Conservation (phyloP, 2,888 invertebrate genomes). For the Notodromas monacha region DNA sequence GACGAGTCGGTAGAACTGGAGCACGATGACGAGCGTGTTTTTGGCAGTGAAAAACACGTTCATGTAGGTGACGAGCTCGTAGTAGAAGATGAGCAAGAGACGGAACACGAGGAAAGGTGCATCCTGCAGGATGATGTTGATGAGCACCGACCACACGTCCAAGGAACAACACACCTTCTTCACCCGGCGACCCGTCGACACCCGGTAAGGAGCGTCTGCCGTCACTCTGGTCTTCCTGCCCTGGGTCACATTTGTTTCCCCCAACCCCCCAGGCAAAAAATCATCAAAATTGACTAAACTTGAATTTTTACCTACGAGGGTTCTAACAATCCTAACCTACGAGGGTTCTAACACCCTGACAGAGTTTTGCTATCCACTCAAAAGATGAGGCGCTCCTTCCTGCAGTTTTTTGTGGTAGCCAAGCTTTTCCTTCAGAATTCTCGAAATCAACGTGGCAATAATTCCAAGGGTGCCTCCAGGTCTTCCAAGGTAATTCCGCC, state of each 20-base stretch:
- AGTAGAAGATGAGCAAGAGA: constrained; percentile 50
- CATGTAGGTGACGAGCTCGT: constrained; percentile 65
- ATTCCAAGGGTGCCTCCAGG: too few relatives aligned
- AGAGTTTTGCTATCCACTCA: too few relatives aligned
- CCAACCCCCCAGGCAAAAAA: neutral
- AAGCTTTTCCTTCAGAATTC: too few relatives aligned
- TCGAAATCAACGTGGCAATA: too few relatives aligned
- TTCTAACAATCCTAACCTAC: too few relatives aligned
- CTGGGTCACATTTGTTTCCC: too few relatives aligned
- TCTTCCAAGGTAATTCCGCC: too few relatives aligned
- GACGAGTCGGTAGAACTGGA: constrained; percentile 50
- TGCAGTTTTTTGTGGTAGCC: too few relatives aligned
- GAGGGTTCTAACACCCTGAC: too few relatives aligned
- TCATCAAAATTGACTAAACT: too few relatives aligned
- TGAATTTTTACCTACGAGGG: too few relatives aligned
- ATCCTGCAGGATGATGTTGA: constrained; percentile 49
- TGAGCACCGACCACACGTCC: constrained; percentile 46
- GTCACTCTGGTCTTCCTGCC: constrained; percentile 35
- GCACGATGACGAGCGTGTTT: constrained; percentile 50
- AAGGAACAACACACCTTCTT: constrained; percentile 34
- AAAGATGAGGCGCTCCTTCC: too few relatives aligned
- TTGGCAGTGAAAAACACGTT: constrained; percentile 85
- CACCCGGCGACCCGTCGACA: neutral
- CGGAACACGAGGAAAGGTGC: constrained; percentile 59
- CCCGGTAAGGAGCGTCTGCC: constrained; percentile 12